Evolutionary conservation across 2,113 vertebrate species (phyloP), one percentile per base, ranked within the genome.

Genomic region (Hippocampus zosterae): DNA sequence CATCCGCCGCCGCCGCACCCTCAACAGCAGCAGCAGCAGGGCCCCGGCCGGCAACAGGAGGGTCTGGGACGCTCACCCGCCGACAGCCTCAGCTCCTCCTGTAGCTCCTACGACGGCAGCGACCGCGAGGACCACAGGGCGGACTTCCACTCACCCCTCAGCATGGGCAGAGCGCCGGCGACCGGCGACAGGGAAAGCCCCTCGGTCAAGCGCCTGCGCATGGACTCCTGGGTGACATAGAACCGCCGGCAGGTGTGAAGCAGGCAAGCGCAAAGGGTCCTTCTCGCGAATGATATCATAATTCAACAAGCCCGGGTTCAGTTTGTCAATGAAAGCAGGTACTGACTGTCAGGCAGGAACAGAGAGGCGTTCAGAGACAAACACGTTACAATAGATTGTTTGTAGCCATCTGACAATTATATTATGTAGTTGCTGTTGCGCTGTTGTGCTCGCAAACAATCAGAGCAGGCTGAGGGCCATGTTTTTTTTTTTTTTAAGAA

Each of bases 161-260:
- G 94, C 73, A 91, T 97, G 80, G 94, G 93, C 12, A 91, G 97
- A 67, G 93, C 95, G 3, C 93, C 94, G 1, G 90, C 91, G 1
- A 90, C 80, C 0, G 90, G 98, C 55, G 97, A 95, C 40, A 89
- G 94, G 19, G 96, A 96, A 88, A 97, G 95, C 77, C 96, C 97
- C 0, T 95, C 96, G 0, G 95, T 97, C 82, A 99, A 99, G 88
- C 96, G 97, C 18, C 94, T 99, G 96, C 92, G 97, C 86, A 97
- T 99, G 95, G 96, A 99, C 86, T 91, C 96, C 0, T 99, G 97
- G 97, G 97, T 98, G 90, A 99, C 97, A 93, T 99, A 98, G 92
- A 85, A 81, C 42, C 57, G 67, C 74, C 70, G 0, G 83, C 75
- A 79, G 69, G 70, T 67, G 68, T 13, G 12, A 5, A 68, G 27